A percentile compares a stretch with the other conserved stretches of the same genome.
These are phyloP conservation scores for Oenanthe melanoleuca DNA, from an alignment of 2,113 vertebrate genomes.

Conservation along the genomic window DNA sequence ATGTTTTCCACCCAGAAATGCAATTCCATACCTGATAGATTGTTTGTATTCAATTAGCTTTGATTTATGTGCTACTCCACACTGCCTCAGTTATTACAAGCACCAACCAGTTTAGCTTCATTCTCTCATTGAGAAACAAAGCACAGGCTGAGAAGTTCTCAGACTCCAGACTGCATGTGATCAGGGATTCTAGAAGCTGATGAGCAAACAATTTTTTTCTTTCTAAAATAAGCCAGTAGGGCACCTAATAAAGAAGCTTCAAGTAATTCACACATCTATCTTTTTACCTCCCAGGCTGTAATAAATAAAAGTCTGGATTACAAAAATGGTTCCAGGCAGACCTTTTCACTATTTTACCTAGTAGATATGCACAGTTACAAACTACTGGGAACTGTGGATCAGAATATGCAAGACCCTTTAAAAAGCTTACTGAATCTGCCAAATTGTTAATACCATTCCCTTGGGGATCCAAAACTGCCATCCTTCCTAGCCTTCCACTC, in stretches of 20 bases:
- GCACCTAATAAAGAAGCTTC: background rate
- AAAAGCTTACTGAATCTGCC: background rate
- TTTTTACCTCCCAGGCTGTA: background rate
- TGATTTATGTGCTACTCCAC: background rate
- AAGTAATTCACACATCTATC: background rate
- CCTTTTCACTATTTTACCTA: background rate
- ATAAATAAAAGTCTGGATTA: background rate
- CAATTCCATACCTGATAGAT: background rate
- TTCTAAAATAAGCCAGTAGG: background rate
- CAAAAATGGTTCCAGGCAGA: background rate
- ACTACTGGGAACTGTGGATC: background rate
- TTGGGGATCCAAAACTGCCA: background rate
- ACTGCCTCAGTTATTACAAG: background rate
- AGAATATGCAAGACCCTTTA: background rate
- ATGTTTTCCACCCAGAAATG: background rate
- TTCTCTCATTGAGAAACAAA: background rate
- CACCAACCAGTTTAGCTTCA: background rate
- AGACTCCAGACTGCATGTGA: background rate
- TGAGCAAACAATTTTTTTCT: background rate
- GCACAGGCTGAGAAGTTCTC: background rate
- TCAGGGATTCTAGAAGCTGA: background rate
- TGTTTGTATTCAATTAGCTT: background rate
- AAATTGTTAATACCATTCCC: background rate
- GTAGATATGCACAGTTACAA: background rate
- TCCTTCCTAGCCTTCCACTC: background rate